These are phyloP conservation scores for Monodelphis domestica DNA, from an alignment of 2,797 vertebrate species.

Conservation along the genomic window DNA sequence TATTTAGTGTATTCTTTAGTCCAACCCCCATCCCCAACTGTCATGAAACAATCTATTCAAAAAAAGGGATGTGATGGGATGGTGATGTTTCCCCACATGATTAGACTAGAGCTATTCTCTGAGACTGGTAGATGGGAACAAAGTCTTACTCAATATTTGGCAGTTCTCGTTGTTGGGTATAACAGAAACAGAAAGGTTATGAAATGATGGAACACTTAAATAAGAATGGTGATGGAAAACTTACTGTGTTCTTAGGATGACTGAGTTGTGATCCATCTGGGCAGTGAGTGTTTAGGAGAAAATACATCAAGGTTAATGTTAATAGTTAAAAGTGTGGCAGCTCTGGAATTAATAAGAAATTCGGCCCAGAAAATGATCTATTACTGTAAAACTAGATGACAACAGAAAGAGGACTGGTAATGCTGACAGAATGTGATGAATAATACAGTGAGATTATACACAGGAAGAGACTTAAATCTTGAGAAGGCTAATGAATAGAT, in stretches of 20 bases:
- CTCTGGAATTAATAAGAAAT: conserved; percentile 41
- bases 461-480: conserved; percentile 61
- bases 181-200: conserved; percentile 29
- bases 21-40: neutral
- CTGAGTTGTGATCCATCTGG: neutral
- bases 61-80: neutral
- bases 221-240: conserved; percentile 28
- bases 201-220: conserved; percentile 19
- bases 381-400: conserved; percentile 46
- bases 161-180: conserved; percentile 9
- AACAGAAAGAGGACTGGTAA: conserved; percentile 31
- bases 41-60: neutral
- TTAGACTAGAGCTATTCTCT: neutral
- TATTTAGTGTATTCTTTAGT: neutral
- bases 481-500: conserved; percentile 68
- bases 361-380: conserved; percentile 54
- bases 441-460: conserved; percentile 45
- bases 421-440: conserved; percentile 69
- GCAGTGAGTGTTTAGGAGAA: neutral
- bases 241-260: neutral
- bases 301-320: conserved; percentile 49
- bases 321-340: conserved; percentile 20
- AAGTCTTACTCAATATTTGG: neutral
- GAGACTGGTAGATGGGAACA: conserved; percentile 19
- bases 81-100: neutral